A percentile compares a stretch with the other conserved stretches of the same genome.
Evolutionary conservation across 1,140 invertebrate species (phyloP).

Genomic region (Phenacoccus solenopsis): DNA sequence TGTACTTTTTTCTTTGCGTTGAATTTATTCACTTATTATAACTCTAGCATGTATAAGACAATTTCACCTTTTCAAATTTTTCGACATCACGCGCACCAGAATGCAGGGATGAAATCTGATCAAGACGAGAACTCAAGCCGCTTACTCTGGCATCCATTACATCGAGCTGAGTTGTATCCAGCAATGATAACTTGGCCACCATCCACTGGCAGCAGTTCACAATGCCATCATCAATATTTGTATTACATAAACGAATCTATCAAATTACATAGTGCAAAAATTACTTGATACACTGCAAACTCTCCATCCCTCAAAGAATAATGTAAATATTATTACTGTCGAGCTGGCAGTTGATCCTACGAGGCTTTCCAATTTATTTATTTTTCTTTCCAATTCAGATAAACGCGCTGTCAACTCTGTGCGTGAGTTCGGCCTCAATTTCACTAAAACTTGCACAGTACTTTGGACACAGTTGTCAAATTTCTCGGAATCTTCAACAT

Average conservation of each 20-base stretch:
- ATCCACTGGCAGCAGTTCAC: constrained; percentile 60
- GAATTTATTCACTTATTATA: background rate
- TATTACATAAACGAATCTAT: constrained; percentile 19
- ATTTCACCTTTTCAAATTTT: constrained; percentile 62
- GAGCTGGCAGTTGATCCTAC: constrained; percentile 51
- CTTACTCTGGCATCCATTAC: constrained; percentile 64
- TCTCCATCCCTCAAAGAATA: background rate
- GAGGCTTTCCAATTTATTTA: constrained; percentile 60
- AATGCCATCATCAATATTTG: constrained; percentile 33
- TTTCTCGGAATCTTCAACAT: background rate
- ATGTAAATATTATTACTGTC: constrained; percentile 30
- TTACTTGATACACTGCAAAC: background rate
- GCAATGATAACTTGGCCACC: constrained; percentile 44
- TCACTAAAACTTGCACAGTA: background rate
- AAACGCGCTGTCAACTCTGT: background rate
- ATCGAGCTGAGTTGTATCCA: constrained; percentile 69
- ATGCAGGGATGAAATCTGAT: constrained; percentile 51
- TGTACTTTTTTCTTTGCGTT: too few species aligned
- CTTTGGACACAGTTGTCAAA: background rate
- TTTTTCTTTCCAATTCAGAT: constrained; percentile 42
- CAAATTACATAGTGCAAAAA: constrained; percentile 12
- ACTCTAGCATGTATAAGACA: background rate
- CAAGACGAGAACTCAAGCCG: constrained; percentile 58
- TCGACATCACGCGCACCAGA: constrained; percentile 52
- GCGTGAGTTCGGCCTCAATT: background rate